Percentiles rank a stretch among this genome's conserved stretches.
Conservation (phyloP, 2,797 vertebrate species). For the Mycteria americana region DNA sequence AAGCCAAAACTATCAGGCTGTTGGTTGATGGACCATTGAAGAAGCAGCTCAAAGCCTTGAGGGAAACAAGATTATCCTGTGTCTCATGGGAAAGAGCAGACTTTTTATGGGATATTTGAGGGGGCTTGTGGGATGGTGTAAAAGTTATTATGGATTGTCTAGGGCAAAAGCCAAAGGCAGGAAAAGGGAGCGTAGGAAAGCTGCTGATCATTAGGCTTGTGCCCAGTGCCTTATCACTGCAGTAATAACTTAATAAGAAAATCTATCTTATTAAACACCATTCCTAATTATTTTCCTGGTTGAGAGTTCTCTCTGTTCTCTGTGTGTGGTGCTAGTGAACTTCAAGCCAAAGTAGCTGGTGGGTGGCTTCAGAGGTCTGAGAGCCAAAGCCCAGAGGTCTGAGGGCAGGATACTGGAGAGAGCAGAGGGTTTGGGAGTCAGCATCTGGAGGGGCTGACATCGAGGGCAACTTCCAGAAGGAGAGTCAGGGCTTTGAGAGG, state of each 20-base stretch:
- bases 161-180: background rate
- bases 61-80: background rate
- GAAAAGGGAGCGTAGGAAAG: background rate
- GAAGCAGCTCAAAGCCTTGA: background rate
- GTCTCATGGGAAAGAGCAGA: background rate
- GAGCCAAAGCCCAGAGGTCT: background rate
- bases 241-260: background rate
- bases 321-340: background rate
- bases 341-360: background rate
- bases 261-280: background rate
- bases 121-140: background rate
- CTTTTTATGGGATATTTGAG: background rate
- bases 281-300: background rate
- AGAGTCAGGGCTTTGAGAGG: background rate
- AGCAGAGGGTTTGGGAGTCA: background rate
- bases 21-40: background rate
- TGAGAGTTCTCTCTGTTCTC: background rate
- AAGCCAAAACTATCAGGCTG: background rate
- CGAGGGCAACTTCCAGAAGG: background rate
- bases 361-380: background rate
- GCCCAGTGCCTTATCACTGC: background rate
- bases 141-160: background rate
- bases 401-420: background rate
- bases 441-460: background rate
- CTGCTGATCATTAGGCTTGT: background rate